Base-by-base conservation (phyloP, 92 coral and sea anemone genomes). In the Epizoanthus rinbou region DNA sequence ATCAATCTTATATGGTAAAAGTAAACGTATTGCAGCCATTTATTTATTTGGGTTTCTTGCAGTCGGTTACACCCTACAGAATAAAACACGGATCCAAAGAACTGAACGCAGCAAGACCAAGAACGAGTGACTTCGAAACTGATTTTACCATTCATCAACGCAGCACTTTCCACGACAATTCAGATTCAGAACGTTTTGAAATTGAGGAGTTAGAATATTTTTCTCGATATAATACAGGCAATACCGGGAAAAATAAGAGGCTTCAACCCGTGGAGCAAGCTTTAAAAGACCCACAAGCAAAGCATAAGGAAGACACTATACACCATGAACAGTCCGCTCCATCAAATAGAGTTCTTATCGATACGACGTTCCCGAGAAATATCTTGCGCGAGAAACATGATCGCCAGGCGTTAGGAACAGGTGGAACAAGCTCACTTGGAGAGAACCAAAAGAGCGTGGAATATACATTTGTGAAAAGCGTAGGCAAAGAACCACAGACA, bases 391-490 rank as follows among this genome's bases (percentile, higher is more conserved):
- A 59, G 62, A 76, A 3, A 17, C 47, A 11, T n/a, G 70, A n/a
- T n/a, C n/a, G 66, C 18, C 54, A 60, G 18, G 22, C 19, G 33
- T 25, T 63, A 4, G n/a, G 14, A 35, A 16, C 37, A 66, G 68
- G 11, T 31, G 65, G 24, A 41, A 8, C 35, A 13, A 58, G 9
- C 31, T 62, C 71, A 21, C 58, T 28, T 21, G 64, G 41, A 15
- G 69, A 14, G 28, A 39, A 78, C 41, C 43, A 13, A 78, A 37
- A 78, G 28, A 60, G 41, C 15, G 70, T n/a, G 82, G 52, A 78
- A 19, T 60, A 33, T 43, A 39, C 82, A 6, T 62, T 60, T 50
- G 58, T 60, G 37, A 60, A 78, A 78, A 62, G n/a, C 57, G 23
- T 5, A 37, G 57, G 24, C 15, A 58, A 24, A 13, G 82, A 63